Evolutionary conservation across 2,113 vertebrate genomes (phyloP).

Genomic region (Ciconia boyciana): DNA sequence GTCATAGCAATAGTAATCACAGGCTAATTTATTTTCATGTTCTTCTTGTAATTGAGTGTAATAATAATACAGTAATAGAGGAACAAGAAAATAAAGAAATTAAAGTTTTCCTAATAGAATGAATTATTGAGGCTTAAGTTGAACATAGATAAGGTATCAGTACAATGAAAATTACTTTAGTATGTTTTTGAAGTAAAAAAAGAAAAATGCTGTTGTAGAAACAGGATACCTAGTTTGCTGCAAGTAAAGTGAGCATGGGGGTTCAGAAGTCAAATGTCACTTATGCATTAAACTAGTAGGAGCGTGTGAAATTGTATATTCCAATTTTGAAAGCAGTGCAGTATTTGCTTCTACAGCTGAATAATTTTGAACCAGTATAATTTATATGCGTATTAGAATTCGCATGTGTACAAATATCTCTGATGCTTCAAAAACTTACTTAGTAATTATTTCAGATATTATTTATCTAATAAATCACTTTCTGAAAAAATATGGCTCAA

Average conservation of each 20-base stretch:
- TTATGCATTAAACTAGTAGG: neutral
- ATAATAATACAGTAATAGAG: neutral
- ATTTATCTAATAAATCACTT: conserved; percentile 78
- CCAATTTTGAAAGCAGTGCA: neutral
- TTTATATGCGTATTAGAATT: neutral
- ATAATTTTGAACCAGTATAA: neutral
- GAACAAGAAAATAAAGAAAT: neutral
- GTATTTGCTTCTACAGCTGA: neutral
- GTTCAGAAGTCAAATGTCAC: neutral
- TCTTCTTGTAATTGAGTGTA: neutral
- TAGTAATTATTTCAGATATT: conserved; percentile 67
- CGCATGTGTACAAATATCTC: neutral
- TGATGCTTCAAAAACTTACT: conserved; percentile 31
- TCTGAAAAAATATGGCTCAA: conserved; percentile 80
- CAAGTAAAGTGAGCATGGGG: neutral
- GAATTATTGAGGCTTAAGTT: neutral
- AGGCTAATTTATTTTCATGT: neutral
- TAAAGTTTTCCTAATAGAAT: neutral
- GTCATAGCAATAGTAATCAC: neutral
- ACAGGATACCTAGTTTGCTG: neutral
- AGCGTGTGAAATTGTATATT: neutral
- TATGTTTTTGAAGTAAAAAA: neutral
- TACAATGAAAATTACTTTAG: neutral
- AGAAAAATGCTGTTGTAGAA: neutral
- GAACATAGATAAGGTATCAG: neutral